Evolutionary conservation across 2,888 invertebrate species (phyloP).

Genomic region (Sussaba pulchella): DNA sequence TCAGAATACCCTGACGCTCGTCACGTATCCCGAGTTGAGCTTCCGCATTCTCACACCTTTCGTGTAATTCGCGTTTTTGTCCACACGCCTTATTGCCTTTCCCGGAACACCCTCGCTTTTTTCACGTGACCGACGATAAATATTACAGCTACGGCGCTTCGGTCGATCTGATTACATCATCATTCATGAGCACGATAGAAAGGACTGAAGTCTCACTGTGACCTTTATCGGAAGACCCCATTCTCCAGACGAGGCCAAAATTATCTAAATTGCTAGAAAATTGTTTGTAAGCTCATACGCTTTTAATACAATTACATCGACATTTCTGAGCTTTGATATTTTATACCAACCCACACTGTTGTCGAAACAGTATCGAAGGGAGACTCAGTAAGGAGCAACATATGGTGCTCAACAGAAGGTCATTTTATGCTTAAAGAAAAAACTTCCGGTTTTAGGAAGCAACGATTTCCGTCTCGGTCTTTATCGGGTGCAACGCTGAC

Average conservation of each 20-base stretch:
- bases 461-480: neutral
- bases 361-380: too few relatives aligned
- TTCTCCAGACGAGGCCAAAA: slow-evolving; percentile 6
- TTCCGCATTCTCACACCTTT: slow-evolving; percentile 64
- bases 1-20: slow-evolving; percentile 33
- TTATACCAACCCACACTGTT: too few relatives aligned
- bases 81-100: slow-evolving; percentile 63
- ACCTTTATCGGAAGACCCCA: slow-evolving; percentile 10
- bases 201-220: slow-evolving; percentile 2
- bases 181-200: neutral
- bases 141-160: neutral
- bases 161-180: too few relatives aligned
- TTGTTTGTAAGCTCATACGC: too few relatives aligned
- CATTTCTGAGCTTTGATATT: too few relatives aligned
- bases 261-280: too few relatives aligned
- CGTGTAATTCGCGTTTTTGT: slow-evolving; percentile 67
- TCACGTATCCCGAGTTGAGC: slow-evolving; percentile 64
- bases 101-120: slow-evolving; percentile 45
- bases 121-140: neutral
- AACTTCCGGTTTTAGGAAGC: too few relatives aligned
- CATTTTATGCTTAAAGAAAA: too few relatives aligned
- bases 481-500: neutral
- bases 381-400: too few relatives aligned
- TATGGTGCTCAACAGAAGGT: too few relatives aligned
- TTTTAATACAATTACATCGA: too few relatives aligned